Conservation (phyloP, 1,140 invertebrate genomes). For the Dreissena polymorpha region DNA sequence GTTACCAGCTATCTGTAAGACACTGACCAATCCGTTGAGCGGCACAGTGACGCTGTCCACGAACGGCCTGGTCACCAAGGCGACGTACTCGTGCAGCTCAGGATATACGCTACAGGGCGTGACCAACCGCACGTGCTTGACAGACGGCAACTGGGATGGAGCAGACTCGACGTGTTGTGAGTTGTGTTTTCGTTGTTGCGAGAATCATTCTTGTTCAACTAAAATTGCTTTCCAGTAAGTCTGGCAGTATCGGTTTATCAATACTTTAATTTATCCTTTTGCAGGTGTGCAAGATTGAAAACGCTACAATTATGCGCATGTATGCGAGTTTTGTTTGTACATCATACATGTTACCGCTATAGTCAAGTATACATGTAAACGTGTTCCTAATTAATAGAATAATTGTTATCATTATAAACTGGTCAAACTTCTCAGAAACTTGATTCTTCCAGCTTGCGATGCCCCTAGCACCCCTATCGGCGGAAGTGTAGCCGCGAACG, state of each 20-base stretch:
- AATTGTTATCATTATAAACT: too few species aligned
- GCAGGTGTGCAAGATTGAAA: not conserved
- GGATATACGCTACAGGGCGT: slow-evolving; percentile 31
- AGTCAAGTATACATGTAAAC: too few species aligned
- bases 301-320: not conserved
- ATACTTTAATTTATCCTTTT: too few species aligned
- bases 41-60: slow-evolving; percentile 16
- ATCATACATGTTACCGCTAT: too few species aligned
- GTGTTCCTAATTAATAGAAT: too few species aligned
- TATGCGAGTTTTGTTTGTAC: not conserved
- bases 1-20: slow-evolving; percentile 20
- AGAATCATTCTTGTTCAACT: too few species aligned
- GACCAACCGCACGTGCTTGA: not conserved
- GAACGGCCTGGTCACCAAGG: slow-evolving; percentile 5
- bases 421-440: too few species aligned
- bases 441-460: slow-evolving; percentile 13
- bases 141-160: slow-evolving; percentile 15
- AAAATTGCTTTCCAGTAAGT: too few species aligned
- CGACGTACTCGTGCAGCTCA: slow-evolving; percentile 16
- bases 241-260: too few species aligned
- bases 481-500: slow-evolving; percentile 23
- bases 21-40: slow-evolving; percentile 33
- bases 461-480: slow-evolving; percentile 8
- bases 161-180: slow-evolving; percentile 22
- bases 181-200: too few species aligned